Evolutionary conservation across 2,113 vertebrate genomes (phyloP).

Genomic region (Gobio gobio): DNA sequence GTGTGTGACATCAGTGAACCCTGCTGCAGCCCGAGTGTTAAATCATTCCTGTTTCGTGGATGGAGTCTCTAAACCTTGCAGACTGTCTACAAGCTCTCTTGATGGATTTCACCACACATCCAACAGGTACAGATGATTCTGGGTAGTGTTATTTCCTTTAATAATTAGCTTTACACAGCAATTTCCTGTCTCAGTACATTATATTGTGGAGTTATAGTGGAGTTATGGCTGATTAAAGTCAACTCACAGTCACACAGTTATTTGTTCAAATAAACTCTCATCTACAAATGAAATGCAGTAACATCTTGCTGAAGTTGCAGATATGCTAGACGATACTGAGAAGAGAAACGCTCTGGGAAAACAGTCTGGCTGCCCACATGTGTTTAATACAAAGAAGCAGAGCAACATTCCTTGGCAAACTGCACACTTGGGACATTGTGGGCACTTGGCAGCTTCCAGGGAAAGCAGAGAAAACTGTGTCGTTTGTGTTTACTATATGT

Average conservation of each 20-base stretch:
- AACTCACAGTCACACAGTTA: not conserved
- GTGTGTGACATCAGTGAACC: slow-evolving; percentile 67
- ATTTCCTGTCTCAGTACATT: not conserved
- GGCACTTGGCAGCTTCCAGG: slow-evolving; percentile 22
- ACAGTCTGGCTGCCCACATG: slow-evolving; percentile 32
- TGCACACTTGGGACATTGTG: not conserved
- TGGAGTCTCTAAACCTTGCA: slow-evolving; percentile 61
- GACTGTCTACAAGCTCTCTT: slow-evolving; percentile 60
- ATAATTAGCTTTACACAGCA: not conserved
- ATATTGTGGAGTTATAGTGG: not conserved
- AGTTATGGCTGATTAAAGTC: not conserved
- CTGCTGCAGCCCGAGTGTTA: slow-evolving; percentile 68
- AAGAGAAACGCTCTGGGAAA: slow-evolving; percentile 46
- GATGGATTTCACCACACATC: slow-evolving; percentile 62
- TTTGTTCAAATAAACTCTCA: slow-evolving; percentile 5
- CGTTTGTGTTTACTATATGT: not conserved
- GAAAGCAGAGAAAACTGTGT: slow-evolving; percentile 20
- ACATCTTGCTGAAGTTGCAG: slow-evolving; percentile 23
- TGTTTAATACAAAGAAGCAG: slow-evolving; percentile 46
- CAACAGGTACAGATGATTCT: slow-evolving; percentile 65
- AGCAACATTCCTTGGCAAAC: slow-evolving; percentile 47
- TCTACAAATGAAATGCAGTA: not conserved
- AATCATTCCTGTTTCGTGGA: slow-evolving; percentile 68
- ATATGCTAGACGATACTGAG: slow-evolving; percentile 30
- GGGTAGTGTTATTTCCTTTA: not conserved